These are phyloP conservation scores for Grallaria varia DNA, from an alignment of 2,113 vertebrate species.

Conservation along the genomic window DNA sequence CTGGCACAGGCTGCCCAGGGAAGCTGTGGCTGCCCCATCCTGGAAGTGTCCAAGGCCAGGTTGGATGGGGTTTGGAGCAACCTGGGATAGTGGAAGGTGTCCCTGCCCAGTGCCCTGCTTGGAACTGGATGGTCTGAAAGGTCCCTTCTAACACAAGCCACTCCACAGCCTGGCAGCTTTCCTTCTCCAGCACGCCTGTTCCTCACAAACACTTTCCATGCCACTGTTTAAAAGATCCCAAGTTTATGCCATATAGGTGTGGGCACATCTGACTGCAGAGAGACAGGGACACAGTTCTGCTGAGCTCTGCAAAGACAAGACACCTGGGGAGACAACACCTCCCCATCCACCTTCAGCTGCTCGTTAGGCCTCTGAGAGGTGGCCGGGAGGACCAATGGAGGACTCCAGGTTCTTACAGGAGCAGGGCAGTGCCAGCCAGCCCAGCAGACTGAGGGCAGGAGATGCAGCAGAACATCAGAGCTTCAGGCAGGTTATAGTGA, in stretches of 20 bases:
- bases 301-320: not conserved
- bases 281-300: not conserved
- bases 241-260: not conserved
- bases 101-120: not conserved
- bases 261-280: not conserved
- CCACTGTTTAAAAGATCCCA: rapidly evolving
- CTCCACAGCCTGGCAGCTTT: rapidly evolving
- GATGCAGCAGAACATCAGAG: not conserved
- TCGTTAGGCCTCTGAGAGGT: rapidly evolving
- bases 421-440: not conserved
- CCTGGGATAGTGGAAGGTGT: not conserved
- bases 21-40: not conserved
- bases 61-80: rapidly evolving
- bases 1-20: not conserved
- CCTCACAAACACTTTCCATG: rapidly evolving
- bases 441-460: rapidly evolving
- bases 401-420: not conserved
- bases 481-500: not conserved
- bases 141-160: not conserved
- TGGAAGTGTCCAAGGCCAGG: not conserved
- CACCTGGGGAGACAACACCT: not conserved
- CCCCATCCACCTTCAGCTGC: not conserved
- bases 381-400: rapidly evolving
- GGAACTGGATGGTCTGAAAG: rapidly evolving
- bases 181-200: not conserved